Evolutionary conservation across 2,888 invertebrate species (phyloP).

Genomic region (Aromia moschata): DNA sequence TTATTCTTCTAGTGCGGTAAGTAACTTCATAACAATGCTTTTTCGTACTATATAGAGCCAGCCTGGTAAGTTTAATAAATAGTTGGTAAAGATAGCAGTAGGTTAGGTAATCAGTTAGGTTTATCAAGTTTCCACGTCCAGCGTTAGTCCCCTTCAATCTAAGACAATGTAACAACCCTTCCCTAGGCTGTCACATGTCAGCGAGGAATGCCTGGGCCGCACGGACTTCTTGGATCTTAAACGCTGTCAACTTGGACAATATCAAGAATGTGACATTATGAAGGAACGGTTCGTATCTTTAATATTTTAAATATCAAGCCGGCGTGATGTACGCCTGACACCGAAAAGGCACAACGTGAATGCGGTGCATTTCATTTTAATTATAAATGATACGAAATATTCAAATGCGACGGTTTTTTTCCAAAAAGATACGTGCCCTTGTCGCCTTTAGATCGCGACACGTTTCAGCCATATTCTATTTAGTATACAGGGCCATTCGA

Average conservation of each 20-base stretch:
- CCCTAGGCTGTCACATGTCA: conserved; percentile 59
- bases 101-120: conserved; percentile 47
- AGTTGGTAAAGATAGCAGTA: conserved; percentile 42
- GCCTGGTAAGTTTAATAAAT: conserved; percentile 28
- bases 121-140: conserved; percentile 46
- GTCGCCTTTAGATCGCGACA: too few species aligned
- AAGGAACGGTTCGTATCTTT: conserved; percentile 39
- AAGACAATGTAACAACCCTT: conserved; percentile 58
- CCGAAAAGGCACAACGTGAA: conserved; percentile 25
- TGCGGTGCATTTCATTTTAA: conserved; percentile 21
- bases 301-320: conserved; percentile 40
- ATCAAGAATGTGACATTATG: conserved; percentile 52
- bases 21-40: too few species aligned
- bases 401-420: conserved; percentile 2
- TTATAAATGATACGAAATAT: conserved; percentile 18
- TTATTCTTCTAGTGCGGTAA: too few species aligned
- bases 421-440: too few species aligned
- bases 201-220: conserved; percentile 55
- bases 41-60: too few species aligned
- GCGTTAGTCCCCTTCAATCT: conserved; percentile 43
- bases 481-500: too few species aligned
- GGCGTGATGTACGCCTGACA: conserved; percentile 34
- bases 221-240: conserved; percentile 49
- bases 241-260: conserved; percentile 56
- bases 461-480: too few species aligned